Base-by-base conservation (phyloP, 1,140 invertebrate genomes). In the Magallana angulata region DNA sequence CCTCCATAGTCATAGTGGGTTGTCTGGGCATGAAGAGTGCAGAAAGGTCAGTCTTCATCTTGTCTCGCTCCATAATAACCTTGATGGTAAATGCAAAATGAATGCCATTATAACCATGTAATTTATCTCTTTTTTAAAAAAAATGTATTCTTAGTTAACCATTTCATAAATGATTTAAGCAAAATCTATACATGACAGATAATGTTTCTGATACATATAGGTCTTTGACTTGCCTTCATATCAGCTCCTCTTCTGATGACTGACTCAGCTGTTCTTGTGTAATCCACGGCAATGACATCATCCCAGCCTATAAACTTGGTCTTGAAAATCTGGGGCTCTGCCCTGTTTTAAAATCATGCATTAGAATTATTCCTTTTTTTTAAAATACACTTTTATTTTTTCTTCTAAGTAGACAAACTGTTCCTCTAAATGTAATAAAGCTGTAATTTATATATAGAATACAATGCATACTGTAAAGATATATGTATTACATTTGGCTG, bases 271-370 rank as follows among this genome's bases (percentile, higher is more conserved):
- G 99, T 99, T 90, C 99, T 96, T 12, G 99, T 99, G 94, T 99
- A 99, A 96, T 99, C 99, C 7, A 99, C 99, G 1, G 98, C 98
- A 90, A 99, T 98, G 0, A 99, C 98, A 96, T 99, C 99, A 94
- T 99, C 99, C 99, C 99, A 99, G 11, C 98, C 98, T 81, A 96
- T 95, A 95, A 99, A 99, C 95, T 99, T 99, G 3, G 97, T 97
- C 95, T 99, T 99, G 95, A 99, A 99, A 87, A 99, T 97, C 96
- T 98, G 96, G 24, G 95, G 94, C 88, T 96, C 96, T 56, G 95
- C 95, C n/a, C 95, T 95, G 88, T 80, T 92, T n/a, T 9, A 11
- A 82, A 7, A 57, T 1, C 48, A 82, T 7, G n/a, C 56, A 11
- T 7, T 57, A 24, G 24, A 24, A 24, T 24, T 24, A 24, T 0